These are phyloP conservation scores for Acleris sparsana DNA, from an alignment of 2,888 invertebrate species.

Conservation along the genomic window DNA sequence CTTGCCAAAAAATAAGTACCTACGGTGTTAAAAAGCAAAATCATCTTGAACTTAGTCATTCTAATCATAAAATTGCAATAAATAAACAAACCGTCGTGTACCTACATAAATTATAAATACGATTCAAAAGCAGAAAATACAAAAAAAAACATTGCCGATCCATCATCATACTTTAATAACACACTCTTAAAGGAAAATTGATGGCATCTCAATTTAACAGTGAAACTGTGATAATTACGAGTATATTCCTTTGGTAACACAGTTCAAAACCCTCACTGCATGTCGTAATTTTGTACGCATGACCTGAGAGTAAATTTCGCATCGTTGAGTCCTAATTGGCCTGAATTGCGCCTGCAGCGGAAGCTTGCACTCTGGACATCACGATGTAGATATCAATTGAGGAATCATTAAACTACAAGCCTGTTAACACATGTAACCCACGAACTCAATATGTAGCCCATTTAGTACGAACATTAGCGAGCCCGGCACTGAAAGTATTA, in stretches of 20 bases:
- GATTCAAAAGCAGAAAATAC: conserved; percentile 23
- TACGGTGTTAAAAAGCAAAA: too few relatives aligned
- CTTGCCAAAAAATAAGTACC: too few relatives aligned
- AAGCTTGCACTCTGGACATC: conserved; percentile 15
- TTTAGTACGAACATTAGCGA: too few relatives aligned
- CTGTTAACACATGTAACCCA: background rate
- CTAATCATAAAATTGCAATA: conserved; percentile 4
- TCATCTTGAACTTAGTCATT: too few relatives aligned
- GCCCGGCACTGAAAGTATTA: background rate
- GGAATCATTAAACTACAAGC: background rate
- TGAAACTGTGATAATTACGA: conserved; percentile 1
- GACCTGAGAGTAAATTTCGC: conserved; percentile 30
- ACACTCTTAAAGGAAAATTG: conserved; percentile 20
- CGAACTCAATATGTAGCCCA: too few relatives aligned
- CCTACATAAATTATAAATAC: conserved; percentile 20
- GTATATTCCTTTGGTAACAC: background rate
- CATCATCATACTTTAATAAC: conserved; percentile 16
- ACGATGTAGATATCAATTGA: conserved; percentile 12
- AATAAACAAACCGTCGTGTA: conserved; percentile 2
- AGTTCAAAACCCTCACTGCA: background rate
- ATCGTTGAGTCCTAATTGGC: conserved; percentile 27
- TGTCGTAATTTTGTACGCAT: conserved; percentile 19
- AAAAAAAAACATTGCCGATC: conserved; percentile 27
- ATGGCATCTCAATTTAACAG: conserved; percentile 10
- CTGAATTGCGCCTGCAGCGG: conserved; percentile 32